phyloP scores from a whole-genome alignment of 2,113 vertebrate genomes.

The Phalacrocorax brasilianus region DNA sequence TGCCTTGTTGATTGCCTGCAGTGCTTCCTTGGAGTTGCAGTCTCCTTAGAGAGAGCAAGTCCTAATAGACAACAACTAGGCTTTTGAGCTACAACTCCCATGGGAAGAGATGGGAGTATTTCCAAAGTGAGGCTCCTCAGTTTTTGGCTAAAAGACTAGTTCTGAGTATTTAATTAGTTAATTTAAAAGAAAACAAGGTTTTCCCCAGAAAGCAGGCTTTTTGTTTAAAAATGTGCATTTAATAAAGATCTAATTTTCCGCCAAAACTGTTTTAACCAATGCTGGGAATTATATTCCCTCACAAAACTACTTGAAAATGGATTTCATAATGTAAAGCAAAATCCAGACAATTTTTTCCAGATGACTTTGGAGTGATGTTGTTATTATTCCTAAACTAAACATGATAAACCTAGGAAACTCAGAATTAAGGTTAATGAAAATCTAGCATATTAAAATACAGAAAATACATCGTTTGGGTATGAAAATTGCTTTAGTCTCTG shows the following conservation, averaged over 20 bases:
- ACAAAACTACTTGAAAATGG: conserved; percentile 55
- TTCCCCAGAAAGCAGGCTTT: conserved; percentile 32
- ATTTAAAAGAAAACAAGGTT: conserved; percentile 58
- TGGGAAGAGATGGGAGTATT: not conserved
- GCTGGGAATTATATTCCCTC: conserved; percentile 37
- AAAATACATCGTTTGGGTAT: not conserved
- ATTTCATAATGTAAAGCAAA: conserved; percentile 48
- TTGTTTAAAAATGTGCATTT: conserved; percentile 56
- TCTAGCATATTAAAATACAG: not conserved
- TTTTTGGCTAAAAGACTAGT: not conserved
- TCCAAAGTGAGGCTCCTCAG: conserved; percentile 1
- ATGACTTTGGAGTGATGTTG: conserved; percentile 22
- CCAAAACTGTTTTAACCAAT: conserved; percentile 41
- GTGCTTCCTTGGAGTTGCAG: not conserved
- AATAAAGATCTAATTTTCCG: conserved; percentile 57
- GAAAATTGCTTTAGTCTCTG: not conserved
- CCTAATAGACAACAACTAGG: not conserved
- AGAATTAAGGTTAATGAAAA: conserved; percentile 24
- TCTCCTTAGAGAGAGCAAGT: not conserved
- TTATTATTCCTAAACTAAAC: conserved; percentile 30
- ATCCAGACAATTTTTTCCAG: conserved; percentile 58
- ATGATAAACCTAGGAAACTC: conserved; percentile 30
- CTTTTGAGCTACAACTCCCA: not conserved
- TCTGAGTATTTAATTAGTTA: conserved; percentile 46
- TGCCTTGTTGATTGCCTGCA: not conserved